These are phyloP conservation scores for Samia ricini DNA, from an alignment of 1,140 invertebrate genomes.

Conservation along the genomic window DNA sequence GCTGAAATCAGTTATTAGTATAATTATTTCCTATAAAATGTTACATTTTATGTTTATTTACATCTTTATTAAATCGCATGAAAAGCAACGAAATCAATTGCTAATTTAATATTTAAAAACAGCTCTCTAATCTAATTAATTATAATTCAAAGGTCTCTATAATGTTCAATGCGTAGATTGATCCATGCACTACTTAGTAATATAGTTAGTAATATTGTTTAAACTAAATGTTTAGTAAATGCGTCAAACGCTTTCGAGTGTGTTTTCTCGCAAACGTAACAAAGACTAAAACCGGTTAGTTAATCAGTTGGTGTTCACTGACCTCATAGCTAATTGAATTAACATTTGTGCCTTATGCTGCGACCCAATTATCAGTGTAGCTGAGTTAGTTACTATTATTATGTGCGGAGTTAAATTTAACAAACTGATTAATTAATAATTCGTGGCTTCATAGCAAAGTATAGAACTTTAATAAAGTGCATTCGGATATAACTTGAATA, in stretches of 20 bases:
- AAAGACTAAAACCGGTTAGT: constrained; percentile 16
- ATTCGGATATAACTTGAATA: background rate
- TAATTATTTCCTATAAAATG: no score
- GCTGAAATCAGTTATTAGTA: no score
- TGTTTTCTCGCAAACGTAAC: constrained; percentile 5
- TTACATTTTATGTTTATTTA: no score
- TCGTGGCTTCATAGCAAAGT: no score
- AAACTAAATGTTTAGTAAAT: background rate
- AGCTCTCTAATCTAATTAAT: no score
- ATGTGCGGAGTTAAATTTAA: background rate
- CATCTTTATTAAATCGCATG: no score
- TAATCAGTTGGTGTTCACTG: constrained; percentile 19
- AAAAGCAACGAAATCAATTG: no score
- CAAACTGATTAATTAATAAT: background rate
- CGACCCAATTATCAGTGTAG: constrained; percentile 19
- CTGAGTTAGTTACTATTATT: constrained; percentile 7
- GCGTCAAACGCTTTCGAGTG: background rate
- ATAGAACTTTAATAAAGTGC: no score
- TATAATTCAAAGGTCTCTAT: no score
- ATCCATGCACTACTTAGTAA: background rate
- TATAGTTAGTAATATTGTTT: background rate
- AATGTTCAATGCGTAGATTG: background rate
- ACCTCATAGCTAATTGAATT: constrained; percentile 22
- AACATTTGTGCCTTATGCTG: constrained; percentile 16
- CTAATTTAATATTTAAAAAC: no score